These are phyloP conservation scores for Pipistrellus kuhlii DNA, from an alignment of 2,797 vertebrate species.

Conservation along the genomic window DNA sequence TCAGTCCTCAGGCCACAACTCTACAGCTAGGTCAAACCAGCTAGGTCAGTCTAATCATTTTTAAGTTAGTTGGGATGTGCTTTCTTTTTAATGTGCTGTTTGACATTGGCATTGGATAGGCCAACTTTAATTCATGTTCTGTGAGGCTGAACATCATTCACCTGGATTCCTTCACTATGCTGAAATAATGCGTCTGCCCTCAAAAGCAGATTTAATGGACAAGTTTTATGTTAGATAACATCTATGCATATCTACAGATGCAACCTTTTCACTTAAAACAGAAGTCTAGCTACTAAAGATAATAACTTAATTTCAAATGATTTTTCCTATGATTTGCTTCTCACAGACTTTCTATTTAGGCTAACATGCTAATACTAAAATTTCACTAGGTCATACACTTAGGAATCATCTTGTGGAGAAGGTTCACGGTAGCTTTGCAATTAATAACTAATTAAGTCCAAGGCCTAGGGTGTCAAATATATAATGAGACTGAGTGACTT, in stretches of 20 bases:
- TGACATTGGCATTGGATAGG: not conserved
- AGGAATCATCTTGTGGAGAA: not conserved
- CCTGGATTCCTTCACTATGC: not conserved
- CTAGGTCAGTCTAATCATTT: not conserved
- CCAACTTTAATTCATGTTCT: not conserved
- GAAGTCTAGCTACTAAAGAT: not conserved
- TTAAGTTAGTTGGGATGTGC: not conserved
- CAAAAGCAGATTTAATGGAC: not conserved
- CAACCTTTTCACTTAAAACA: not conserved
- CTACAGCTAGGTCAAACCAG: too few relatives aligned
- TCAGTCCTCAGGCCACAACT: too few relatives aligned
- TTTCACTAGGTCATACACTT: not conserved
- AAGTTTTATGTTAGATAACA: not conserved
- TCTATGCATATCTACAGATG: not conserved
- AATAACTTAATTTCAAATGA: not conserved
- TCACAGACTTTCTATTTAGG: not conserved
- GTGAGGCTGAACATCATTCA: not conserved
- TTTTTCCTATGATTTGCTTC: not conserved
- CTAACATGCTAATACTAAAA: not conserved
- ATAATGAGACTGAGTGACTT: conserved; percentile 40
- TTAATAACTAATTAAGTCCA: not conserved
- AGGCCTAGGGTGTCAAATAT: not conserved
- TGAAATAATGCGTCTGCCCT: not conserved
- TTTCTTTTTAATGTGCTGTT: not conserved
- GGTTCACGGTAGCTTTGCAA: not conserved